A percentile compares a stretch with the other conserved stretches of the same genome.
phyloP scores from a whole-genome alignment of 2,888 invertebrate genomes.

The Physocephala rufipes region DNA sequence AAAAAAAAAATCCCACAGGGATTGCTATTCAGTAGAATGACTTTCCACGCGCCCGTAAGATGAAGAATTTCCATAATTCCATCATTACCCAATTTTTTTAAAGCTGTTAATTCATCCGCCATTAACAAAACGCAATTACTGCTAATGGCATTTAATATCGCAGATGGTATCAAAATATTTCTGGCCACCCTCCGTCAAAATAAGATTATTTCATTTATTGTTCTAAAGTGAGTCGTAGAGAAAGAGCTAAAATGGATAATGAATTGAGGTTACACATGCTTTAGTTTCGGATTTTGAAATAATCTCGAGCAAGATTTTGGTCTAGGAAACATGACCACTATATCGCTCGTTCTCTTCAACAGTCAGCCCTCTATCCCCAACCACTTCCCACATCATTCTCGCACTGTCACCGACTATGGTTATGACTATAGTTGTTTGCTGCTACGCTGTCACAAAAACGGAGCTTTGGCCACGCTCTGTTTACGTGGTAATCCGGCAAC shows the following conservation, averaged over 20 bases:
- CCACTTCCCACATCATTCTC: slow-evolving; percentile 35
- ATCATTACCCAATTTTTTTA: slow-evolving; percentile 33
- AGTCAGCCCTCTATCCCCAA: not conserved
- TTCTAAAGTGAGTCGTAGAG: too few species aligned
- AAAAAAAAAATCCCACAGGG: too few species aligned
- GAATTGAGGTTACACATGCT: slow-evolving; percentile 10
- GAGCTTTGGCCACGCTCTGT: slow-evolving; percentile 7
- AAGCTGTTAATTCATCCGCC: slow-evolving; percentile 15
- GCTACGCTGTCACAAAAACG: not conserved
- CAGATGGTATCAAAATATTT: not conserved
- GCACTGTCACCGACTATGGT: slow-evolving; percentile 26
- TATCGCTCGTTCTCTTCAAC: not conserved
- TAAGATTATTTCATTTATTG: too few species aligned
- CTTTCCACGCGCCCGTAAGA: too few species aligned
- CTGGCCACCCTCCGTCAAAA: not conserved
- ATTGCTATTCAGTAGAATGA: too few species aligned
- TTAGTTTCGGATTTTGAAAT: slow-evolving; percentile 15
- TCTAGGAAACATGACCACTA: not conserved
- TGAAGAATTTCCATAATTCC: not conserved
- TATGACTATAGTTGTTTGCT: not conserved
- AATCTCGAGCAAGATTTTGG: slow-evolving; percentile 26
- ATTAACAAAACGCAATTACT: slow-evolving; percentile 4
- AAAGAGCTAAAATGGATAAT: not conserved
- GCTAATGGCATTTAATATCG: not conserved
- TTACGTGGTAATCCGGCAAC: slow-evolving; percentile 5